Percentiles rank a stretch among this genome's conserved stretches.
Evolutionary conservation across 1,140 invertebrate species (phyloP).

Genomic region (Halyomorpha halys): DNA sequence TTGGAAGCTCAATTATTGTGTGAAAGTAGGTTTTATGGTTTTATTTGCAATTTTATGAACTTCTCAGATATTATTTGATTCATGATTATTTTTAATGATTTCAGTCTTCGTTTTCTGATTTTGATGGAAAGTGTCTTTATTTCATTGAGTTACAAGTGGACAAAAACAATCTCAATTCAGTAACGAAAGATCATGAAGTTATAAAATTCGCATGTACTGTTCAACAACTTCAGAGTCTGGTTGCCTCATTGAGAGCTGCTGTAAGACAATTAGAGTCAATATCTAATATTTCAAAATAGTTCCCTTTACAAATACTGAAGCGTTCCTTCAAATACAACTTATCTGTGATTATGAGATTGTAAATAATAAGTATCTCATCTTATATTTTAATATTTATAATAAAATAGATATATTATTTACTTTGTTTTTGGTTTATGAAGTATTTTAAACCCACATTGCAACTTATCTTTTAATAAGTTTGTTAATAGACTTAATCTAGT

Average conservation of each 20-base stretch:
- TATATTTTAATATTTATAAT: too few species aligned
- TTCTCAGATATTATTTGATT: too few species aligned
- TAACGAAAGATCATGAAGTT: not conserved
- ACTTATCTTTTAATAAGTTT: too few species aligned
- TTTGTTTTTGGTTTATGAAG: too few species aligned
- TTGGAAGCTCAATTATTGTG: constrained; percentile 21
- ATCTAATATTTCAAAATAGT: constrained; percentile 8
- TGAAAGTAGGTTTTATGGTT: constrained; percentile 9
- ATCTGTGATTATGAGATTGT: too few species aligned
- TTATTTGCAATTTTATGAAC: not conserved
- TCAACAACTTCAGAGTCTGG: constrained; percentile 23
- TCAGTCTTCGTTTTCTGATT: constrained; percentile 24
- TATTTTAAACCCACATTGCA: too few species aligned
- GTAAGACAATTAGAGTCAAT: constrained; percentile 21
- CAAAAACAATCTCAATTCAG: not conserved
- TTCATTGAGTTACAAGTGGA: constrained; percentile 16
- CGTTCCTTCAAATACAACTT: too few species aligned
- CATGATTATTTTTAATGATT: not conserved
- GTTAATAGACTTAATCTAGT: too few species aligned
- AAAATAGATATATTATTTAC: too few species aligned
- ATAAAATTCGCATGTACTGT: constrained; percentile 21
- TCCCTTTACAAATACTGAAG: not conserved
- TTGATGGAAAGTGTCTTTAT: constrained; percentile 22
- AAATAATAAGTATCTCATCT: too few species aligned
- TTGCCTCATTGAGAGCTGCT: constrained; percentile 21